Conservation (phyloP, 2,797 vertebrate species). For the Emys orbicularis region DNA sequence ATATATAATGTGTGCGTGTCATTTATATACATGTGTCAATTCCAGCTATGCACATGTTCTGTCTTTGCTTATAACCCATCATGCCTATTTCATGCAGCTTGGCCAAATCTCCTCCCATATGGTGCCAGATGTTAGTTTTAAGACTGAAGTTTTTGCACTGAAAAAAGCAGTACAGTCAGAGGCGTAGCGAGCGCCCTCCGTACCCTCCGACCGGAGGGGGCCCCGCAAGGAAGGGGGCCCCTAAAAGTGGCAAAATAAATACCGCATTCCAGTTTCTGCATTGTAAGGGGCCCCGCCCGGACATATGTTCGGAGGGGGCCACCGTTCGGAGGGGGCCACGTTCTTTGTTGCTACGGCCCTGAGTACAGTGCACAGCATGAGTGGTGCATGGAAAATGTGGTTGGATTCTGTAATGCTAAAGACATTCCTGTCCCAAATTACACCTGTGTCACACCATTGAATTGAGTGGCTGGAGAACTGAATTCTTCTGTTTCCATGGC, state of each 20-base stretch:
- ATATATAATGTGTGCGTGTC: not conserved
- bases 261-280: too few relatives aligned
- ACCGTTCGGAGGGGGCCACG: too few relatives aligned
- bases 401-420: not conserved
- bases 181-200: too few relatives aligned
- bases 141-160: accelerated
- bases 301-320: too few relatives aligned
- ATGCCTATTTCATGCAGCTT: not conserved
- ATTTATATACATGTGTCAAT: not conserved
- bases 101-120: not conserved
- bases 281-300: too few relatives aligned
- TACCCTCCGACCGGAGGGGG: too few relatives aligned
- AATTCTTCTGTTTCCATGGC: accelerated
- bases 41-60: not conserved
- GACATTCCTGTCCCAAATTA: not conserved
- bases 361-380: not conserved
- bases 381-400: accelerated
- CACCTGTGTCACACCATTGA: not conserved
- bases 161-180: accelerated
- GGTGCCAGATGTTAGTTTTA: not conserved
- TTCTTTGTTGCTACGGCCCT: too few relatives aligned
- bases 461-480: accelerated
- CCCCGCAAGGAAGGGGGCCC: too few relatives aligned
- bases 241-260: too few relatives aligned
- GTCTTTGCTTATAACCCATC: not conserved